Percentiles rank a stretch among this genome's conserved stretches.
Conservation (phyloP, 1,140 invertebrate genomes). For the Microvelia longipes region DNA sequence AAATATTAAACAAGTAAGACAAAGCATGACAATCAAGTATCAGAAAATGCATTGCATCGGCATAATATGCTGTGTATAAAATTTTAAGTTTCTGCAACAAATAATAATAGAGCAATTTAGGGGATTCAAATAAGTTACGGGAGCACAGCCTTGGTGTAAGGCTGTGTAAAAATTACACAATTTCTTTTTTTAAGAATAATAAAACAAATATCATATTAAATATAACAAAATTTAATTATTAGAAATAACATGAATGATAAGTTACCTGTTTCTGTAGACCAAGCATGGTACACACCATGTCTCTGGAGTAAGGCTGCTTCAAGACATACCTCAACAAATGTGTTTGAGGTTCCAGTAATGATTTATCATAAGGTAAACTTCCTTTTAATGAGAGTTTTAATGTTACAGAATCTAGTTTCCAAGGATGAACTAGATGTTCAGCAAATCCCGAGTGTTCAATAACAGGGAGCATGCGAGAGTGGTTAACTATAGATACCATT, state of each 20-base stretch:
- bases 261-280: conserved; percentile 72
- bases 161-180: no score
- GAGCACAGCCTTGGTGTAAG: no score
- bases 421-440: conserved; percentile 74
- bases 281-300: conserved; percentile 90
- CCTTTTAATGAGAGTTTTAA: conserved; percentile 81
- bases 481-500: conserved; percentile 86
- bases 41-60: no score
- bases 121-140: no score
- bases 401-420: conserved; percentile 74
- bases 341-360: conserved; percentile 78
- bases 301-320: conserved; percentile 86
- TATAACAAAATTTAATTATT: no score
- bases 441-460: conserved; percentile 83
- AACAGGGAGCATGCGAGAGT: conserved; percentile 78
- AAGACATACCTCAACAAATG: conserved; percentile 74
- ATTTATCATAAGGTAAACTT: conserved; percentile 77
- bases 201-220: no score
- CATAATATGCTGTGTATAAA: no score
- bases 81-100: no score
- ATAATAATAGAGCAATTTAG: no score
- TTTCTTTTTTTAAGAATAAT: no score
- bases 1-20: not conserved
- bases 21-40: no score
- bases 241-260: no score